A percentile compares a stretch with the other conserved stretches of the same genome.
Conservation (phyloP, 2,113 vertebrate genomes). For the Daphoenositta chrysoptera region DNA sequence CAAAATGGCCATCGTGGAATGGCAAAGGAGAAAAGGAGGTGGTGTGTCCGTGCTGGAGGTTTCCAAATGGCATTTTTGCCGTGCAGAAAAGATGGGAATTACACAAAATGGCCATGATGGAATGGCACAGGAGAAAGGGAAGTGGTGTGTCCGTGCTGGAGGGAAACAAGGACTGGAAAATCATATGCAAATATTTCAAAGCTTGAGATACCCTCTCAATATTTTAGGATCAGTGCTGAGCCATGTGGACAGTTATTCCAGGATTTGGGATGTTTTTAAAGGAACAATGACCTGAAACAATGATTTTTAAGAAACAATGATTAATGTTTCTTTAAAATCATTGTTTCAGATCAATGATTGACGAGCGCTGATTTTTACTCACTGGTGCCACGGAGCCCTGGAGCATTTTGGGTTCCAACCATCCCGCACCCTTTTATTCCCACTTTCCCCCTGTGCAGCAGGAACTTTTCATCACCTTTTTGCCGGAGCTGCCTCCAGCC, state of each 20-base stretch:
- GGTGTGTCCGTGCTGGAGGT: no score
- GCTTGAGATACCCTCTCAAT: neutral
- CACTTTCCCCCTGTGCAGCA: neutral
- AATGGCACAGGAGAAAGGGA: neutral
- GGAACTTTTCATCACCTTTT: conserved; percentile 47
- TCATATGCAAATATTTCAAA: fast-evolving
- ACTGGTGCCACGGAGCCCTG: fast-evolving
- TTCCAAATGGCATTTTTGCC: neutral
- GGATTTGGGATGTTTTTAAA: neutral
- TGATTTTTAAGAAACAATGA: neutral
- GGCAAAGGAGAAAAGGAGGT: neutral
- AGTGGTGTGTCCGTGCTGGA: neutral
- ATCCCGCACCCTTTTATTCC: neutral
- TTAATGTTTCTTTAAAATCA: no score
- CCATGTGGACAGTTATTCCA: neutral
- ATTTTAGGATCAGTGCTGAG: neutral
- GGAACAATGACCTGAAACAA: neutral
- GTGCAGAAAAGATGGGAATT: neutral
- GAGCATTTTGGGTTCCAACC: neutral
- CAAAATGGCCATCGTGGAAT: neutral
- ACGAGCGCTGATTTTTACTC: fast-evolving
- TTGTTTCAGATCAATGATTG: no score
- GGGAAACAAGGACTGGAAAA: neutral
- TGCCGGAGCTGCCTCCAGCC: neutral
- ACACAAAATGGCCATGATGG: neutral